phyloP scores from a whole-genome alignment of 2,113 vertebrate species.

The Grallaria varia region DNA sequence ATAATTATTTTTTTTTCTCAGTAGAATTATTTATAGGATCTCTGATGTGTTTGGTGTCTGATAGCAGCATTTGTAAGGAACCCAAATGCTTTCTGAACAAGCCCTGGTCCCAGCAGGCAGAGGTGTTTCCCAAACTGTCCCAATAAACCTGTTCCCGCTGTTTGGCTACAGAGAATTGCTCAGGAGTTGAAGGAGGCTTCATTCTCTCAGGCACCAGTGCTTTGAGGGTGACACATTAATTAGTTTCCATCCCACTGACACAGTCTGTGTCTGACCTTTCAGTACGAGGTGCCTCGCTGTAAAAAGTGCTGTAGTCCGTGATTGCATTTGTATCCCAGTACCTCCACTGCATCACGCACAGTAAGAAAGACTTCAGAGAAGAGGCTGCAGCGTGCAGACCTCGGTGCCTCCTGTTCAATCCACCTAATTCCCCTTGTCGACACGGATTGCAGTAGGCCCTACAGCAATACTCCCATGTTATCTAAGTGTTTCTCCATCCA shows the following conservation, averaged over 20 bases:
- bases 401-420: neutral
- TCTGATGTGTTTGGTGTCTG: neutral
- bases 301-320: accelerated
- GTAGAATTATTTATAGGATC: neutral
- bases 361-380: neutral
- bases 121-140: neutral
- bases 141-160: neutral
- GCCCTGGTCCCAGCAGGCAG: neutral
- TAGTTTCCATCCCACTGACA: neutral
- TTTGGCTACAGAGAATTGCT: neutral
- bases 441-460: neutral
- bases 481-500: neutral
- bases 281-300: neutral
- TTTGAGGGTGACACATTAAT: neutral
- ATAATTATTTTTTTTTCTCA: neutral
- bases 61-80: neutral
- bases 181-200: neutral
- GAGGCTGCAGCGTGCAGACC: neutral
- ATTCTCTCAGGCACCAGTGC: neutral
- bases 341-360: accelerated
- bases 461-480: neutral
- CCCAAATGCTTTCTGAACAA: neutral
- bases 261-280: neutral
- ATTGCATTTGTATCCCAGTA: neutral
- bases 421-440: neutral